Evolutionary conservation across 2,113 vertebrate genomes (phyloP), one percentile per base, ranked within the genome.

Genomic region (Pseudorectes ferrugineus): DNA sequence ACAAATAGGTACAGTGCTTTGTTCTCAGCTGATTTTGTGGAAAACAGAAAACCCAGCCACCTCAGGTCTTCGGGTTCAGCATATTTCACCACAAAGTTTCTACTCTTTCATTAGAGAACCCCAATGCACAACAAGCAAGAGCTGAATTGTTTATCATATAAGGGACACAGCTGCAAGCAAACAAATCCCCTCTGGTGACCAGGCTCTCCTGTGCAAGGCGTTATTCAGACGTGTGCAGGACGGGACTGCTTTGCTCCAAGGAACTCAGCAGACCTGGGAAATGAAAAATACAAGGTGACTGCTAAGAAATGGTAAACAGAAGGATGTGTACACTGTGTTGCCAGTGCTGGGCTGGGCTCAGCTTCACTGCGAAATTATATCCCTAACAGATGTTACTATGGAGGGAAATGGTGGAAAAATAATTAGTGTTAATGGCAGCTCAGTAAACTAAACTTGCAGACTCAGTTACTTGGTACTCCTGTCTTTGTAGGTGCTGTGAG

Each of bases 221-320:
- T 19, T 38, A 11, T 3, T 43, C 74, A 74, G n/a, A 72, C 0
- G 0, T 33, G 40, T 0, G 1, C 45, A 38, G 59, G 38, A 84
- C 0, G 0, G 40, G 51, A 68, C 70, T 35, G 61, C 31, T 71
- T 51, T 51, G 46, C 74, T 74, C 46, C 51, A 59, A 81, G 35
- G 57, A 91, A 9, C 51, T 36, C n/a, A 74, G 42, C 28, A 54
- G 62, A 40, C 48, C 40, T 40, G 23, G 33, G 48, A 81, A 74
- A 78, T 55, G 46, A 85, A 74, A 94, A 93, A 59, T n/a, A 45
- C 22, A n/a, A 65, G 23, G 43, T 63, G 35, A 40, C 55, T 84
- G 51, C 73, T 89, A 58, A 49, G 73, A 58, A 87, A 58, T 2
- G 1, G 22, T 73, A 48, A 91, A 83, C 36, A 83, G 63, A 76